Percentiles rank a stretch among this genome's conserved stretches.
Conservation (phyloP, 2,113 vertebrate genomes). For the Colinus virginianus region DNA sequence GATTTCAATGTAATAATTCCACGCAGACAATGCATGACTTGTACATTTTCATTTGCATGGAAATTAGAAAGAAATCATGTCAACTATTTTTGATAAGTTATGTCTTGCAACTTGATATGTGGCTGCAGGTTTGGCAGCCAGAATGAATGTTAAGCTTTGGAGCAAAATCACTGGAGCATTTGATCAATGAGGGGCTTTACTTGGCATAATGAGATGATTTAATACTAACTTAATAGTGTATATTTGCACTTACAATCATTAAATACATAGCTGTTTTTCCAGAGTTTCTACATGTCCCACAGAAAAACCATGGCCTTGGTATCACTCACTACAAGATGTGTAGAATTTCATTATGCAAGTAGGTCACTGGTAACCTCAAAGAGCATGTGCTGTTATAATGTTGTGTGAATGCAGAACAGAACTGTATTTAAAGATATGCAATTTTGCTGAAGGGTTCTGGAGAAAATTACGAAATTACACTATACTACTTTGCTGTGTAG, state of each 20-base stretch:
- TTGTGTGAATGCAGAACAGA: slow-evolving; percentile 44
- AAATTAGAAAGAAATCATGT: neutral
- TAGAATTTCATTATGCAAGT: slow-evolving; percentile 38
- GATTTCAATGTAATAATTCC: neutral
- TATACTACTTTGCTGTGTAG: neutral
- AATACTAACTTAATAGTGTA: neutral
- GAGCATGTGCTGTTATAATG: slow-evolving; percentile 38
- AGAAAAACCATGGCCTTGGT: slow-evolving; percentile 8
- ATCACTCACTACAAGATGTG: neutral
- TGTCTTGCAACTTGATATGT: neutral
- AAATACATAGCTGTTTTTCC: neutral
- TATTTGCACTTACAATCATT: neutral
- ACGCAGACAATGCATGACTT: neutral
- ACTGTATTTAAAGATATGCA: slow-evolving; percentile 40
- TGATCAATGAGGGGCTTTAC: neutral
- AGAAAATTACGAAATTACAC: slow-evolving; percentile 36
- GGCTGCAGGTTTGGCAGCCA: neutral
- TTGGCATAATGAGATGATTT: neutral
- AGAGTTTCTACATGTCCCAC: neutral
- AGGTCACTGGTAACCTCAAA: slow-evolving; percentile 48
- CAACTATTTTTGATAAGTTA: neutral
- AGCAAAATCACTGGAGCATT: neutral
- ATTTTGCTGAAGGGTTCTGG: slow-evolving; percentile 43
- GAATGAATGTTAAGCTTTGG: neutral
- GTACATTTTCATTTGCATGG: neutral